phyloP scores from a whole-genome alignment of 23 tunicate genomes.

The Halocynthia roretzi region DNA sequence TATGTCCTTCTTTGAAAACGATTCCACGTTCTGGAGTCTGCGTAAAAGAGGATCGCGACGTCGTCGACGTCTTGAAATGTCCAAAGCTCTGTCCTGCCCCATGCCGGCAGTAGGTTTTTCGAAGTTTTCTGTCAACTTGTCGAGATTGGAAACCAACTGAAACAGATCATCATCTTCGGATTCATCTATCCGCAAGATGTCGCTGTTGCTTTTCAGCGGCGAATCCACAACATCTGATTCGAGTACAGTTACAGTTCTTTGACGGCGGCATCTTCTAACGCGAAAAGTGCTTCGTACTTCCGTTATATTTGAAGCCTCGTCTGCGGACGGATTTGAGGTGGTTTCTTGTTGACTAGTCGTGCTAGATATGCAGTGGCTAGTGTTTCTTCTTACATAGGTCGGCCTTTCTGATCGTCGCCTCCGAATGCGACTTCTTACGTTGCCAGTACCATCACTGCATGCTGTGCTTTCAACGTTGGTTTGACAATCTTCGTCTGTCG shows the following conservation, averaged over 20 bases:
- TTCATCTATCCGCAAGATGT: conserved; percentile 23
- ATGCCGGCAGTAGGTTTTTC: no score
- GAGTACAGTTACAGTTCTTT: conserved; percentile 7
- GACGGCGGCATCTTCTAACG: conserved; percentile 4
- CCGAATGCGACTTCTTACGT: no score
- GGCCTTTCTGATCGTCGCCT: no score
- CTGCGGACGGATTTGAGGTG: not conserved
- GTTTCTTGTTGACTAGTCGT: no score
- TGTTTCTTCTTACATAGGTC: no score
- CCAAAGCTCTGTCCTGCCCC: no score
- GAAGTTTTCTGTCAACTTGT: no score
- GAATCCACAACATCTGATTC: not conserved
- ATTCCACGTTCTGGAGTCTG: conserved; percentile 16
- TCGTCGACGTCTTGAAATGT: conserved; percentile 10
- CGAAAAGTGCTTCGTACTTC: not conserved
- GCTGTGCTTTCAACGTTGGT: no score
- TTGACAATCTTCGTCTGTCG: no score
- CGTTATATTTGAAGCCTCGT: not conserved
- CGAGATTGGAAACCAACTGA: no score
- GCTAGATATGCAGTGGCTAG: no score
- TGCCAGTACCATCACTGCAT: no score
- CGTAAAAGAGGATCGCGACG: conserved; percentile 18
- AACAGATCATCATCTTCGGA: not conserved
- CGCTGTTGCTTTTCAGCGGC: not conserved
- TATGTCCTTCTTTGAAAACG: conserved; percentile 6